Base-by-base conservation (phyloP, 2,113 vertebrate species). In the Heteronetta atricapilla region DNA sequence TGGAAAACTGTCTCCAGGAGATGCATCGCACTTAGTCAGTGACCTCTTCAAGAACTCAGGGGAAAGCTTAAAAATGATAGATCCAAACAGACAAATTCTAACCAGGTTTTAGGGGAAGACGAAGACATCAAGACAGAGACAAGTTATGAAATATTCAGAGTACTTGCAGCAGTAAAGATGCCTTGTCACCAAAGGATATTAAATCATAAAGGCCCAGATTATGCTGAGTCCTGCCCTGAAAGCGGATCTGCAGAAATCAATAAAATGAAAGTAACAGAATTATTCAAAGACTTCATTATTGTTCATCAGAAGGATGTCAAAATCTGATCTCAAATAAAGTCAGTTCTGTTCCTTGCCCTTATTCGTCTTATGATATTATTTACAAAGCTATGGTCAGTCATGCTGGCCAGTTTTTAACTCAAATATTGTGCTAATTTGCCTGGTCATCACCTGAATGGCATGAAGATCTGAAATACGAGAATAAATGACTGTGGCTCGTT, bases 261-360 rank as follows among this genome's bases (percentile, higher is more conserved):
- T 81, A 67, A 91, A 74, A 88, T 34, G 8, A 20, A 96, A 81
- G 42, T 62, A 95, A 64, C 22, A 88, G 20, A 29, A 82, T 19
- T 83, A 28, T 72, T 92, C 75, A 94, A 91, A 94, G 67, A 3
- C 19, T 73, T 92, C 48, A 40, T 73, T 95, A 67, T 82, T 75
- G 60, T 69, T 95, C 82, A 79, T 14, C 50, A 87, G 62, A 84
- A 87, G 14, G 21, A 75, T 68, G 26, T 58, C 23, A 86, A 69
- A 93, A 88, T 58, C 50, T 64, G 5, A 1, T 87, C 40, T 70
- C 28, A 69, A 62, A 88, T 40, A 48, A 90, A 78, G 34, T 36
- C 11, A 3, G 16, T 83, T 77, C 53, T 55, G 56, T 86, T 91
- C 31, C 68, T 85, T 79, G 11, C 3, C 16, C 20, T 82, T 60